Percentiles rank a stretch among this genome's conserved stretches.
Conservation (phyloP, 2,797 vertebrate species). For the Fistularia commersonii region DNA sequence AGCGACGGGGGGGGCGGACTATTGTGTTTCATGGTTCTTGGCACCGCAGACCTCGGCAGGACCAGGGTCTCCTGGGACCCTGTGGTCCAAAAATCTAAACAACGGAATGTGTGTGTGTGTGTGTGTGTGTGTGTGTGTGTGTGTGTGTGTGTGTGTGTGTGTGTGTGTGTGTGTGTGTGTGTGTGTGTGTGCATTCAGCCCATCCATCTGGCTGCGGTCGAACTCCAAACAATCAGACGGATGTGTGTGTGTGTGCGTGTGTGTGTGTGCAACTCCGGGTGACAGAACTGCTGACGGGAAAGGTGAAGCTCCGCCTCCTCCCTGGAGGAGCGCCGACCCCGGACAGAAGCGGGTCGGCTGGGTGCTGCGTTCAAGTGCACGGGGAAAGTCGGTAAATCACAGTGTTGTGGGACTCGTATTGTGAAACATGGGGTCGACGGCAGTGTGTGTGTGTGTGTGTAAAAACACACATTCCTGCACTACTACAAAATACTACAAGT, state of each 20-base stretch:
- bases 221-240: constrained; percentile 30
- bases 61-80: constrained; percentile 42
- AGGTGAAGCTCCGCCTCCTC: no score
- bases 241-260: constrained; percentile 14
- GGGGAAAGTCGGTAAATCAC: no score
- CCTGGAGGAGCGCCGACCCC: no score
- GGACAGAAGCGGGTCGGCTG: no score
- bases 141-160: constrained; percentile 13
- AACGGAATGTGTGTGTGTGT: constrained; percentile 29
- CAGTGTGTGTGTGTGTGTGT: no score
- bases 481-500: no score
- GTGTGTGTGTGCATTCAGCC: constrained; percentile 8
- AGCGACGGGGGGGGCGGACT: constrained; percentile 52
- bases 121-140: constrained; percentile 19
- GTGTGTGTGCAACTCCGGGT: constrained; percentile 2
- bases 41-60: constrained; percentile 51
- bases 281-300: no score
- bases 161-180: constrained; percentile 22
- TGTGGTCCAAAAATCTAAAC: constrained; percentile 45
- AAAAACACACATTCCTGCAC: no score
- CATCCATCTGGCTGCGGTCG: constrained; percentile 35
- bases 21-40: constrained; percentile 66
- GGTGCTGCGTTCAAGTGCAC: no score
- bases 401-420: no score
- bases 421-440: no score